Conservation (phyloP, 2,113 vertebrate genomes). For the Prietella phreatophila region DNA sequence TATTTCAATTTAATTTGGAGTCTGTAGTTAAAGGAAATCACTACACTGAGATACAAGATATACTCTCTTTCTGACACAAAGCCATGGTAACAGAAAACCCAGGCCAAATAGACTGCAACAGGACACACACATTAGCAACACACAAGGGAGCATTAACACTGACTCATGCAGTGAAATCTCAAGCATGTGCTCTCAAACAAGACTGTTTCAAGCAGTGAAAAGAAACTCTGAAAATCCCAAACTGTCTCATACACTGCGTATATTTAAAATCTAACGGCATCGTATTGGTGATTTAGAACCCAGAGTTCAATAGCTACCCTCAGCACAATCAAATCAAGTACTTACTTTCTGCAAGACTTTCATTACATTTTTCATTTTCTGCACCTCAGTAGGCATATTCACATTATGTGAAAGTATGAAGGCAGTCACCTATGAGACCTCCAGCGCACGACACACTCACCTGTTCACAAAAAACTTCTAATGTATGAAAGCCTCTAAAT, state of each 20-base stretch:
- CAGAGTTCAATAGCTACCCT: not conserved
- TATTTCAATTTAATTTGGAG: not conserved
- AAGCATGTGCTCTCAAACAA: not conserved
- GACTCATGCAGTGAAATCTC: not conserved
- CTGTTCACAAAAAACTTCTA: not conserved
- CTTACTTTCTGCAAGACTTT: not conserved
- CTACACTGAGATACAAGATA: not conserved
- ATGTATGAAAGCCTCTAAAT: not conserved
- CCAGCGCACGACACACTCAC: not conserved
- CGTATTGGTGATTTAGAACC: not conserved
- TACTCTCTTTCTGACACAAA: constrained; percentile 7
- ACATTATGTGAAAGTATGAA: not conserved
- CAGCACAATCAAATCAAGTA: not conserved
- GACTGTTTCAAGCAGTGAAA: constrained; percentile 9
- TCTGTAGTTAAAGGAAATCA: not conserved
- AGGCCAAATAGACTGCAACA: constrained; percentile 11
- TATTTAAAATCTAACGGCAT: not conserved
- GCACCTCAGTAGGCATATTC: not conserved
- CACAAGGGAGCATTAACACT: not conserved
- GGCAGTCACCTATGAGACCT: not conserved
- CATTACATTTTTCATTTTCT: not conserved
- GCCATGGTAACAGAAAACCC: constrained; percentile 5
- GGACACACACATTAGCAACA: constrained; percentile 8
- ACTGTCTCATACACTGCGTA: not conserved
- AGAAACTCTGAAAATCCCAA: not conserved